Evolutionary conservation across 2,888 invertebrate species (phyloP), one percentile per base, ranked within the genome.

Genomic region (Onthophagus sagittarius): DNA sequence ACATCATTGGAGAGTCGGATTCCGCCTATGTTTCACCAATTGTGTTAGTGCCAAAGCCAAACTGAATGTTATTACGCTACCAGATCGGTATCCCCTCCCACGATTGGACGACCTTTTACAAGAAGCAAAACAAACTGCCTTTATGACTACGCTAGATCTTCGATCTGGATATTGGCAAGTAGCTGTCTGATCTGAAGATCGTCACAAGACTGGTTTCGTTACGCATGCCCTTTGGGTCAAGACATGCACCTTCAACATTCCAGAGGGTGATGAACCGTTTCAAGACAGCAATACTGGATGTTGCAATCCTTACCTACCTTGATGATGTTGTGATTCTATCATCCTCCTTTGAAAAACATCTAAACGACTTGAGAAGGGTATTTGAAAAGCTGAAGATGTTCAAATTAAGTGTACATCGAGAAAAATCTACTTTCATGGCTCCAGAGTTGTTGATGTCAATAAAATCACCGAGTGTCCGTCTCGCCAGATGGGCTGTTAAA

Each of bases 401-500:
- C 53, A 2, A n/a, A n/a, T n/a, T n/a, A n/a, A n/a, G n/a, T n/a
- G n/a, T n/a, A n/a, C n/a, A n/a, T n/a, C n/a, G n/a, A n/a, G n/a
- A n/a, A n/a, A n/a, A n/a, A n/a, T n/a, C n/a, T n/a, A n/a, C n/a
- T n/a, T n/a, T n/a, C n/a, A 33, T 33, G n/a, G n/a, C n/a, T n/a
- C n/a, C n/a, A n/a, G 2, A 31, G 15, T 87, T 84, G 83, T 75
- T 87, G 5, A 76, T 83, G 75, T 77, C n/a, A 78, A 14, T 15
- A 5, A 7, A 23, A 4, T 69, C 0, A 63, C 83, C 83, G 0
- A 80, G 81, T 7, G 84, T 84, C 11, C 75, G 86, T 31, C 75
- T 87, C 0, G 83, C 81, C 0, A 77, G 86, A 62, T 87, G 86
- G 86, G 82, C 83, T 0, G 69, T 86, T 13, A 75, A 78, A 7